These are phyloP conservation scores for Meganola albula DNA, from an alignment of 2,888 invertebrate species.

Conservation along the genomic window DNA sequence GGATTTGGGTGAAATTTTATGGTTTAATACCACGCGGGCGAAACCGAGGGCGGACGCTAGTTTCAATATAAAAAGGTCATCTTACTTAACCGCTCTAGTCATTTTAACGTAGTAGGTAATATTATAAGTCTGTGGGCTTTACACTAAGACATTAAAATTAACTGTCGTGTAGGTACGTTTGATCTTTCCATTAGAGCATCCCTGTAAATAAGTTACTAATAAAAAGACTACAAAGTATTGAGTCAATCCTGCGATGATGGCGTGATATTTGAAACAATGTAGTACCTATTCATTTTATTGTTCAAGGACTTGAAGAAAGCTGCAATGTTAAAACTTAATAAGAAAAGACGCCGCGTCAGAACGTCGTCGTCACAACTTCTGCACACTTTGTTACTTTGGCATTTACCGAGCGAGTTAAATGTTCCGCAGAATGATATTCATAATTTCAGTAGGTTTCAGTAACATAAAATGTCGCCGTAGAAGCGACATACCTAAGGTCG, in stretches of 20 bases:
- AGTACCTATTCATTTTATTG: conserved; percentile 24
- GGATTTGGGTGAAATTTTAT: too few relatives aligned
- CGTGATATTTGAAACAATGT: conserved; percentile 46
- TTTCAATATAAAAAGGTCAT: too few relatives aligned
- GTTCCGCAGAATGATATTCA: conserved; percentile 35
- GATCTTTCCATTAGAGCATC: conserved; percentile 74
- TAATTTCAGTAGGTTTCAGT: conserved; percentile 39
- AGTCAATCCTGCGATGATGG: conserved; percentile 48
- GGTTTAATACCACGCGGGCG: too few relatives aligned
- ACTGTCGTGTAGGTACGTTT: conserved; percentile 69
- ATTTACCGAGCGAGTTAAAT: conserved; percentile 36
- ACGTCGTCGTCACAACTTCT: conserved; percentile 25
- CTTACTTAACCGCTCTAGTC: too few relatives aligned
- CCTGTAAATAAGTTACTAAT: conserved; percentile 64
- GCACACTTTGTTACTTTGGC: conserved; percentile 29
- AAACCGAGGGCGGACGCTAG: too few relatives aligned
- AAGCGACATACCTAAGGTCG: conserved; percentile 33
- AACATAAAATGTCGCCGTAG: conserved; percentile 50
- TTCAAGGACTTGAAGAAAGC: conserved; percentile 22
- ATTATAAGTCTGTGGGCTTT: too few relatives aligned
- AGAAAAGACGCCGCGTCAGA: conserved; percentile 20
- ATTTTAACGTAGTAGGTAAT: too few relatives aligned
- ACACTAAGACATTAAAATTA: conserved; percentile 76
- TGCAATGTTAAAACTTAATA: conserved; percentile 28
- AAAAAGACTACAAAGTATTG: conserved; percentile 58